Percentiles rank a stretch among this genome's conserved stretches.
Evolutionary conservation across 2,888 invertebrate genomes (phyloP).

Genomic region (Cartodere bifasciata): DNA sequence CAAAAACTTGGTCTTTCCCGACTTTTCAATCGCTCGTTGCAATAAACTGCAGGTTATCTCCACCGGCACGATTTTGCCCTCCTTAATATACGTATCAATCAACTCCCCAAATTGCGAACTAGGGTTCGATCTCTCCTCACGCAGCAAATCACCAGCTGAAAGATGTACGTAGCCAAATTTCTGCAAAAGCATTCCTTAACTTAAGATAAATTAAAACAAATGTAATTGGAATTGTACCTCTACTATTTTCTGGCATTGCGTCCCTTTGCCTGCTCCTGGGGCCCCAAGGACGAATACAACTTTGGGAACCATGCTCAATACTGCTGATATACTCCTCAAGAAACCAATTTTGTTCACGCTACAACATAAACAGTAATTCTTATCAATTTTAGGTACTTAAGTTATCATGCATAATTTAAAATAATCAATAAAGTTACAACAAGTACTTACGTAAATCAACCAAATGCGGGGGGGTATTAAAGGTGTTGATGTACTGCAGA

Average conservation of each 20-base stretch:
- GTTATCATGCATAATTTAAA: no score
- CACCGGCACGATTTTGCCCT: slow-evolving; percentile 95
- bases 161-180: slow-evolving; percentile 72
- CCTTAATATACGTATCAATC: slow-evolving; percentile 82
- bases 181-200: slow-evolving; percentile 5
- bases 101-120: slow-evolving; percentile 82
- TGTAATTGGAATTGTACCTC: slow-evolving; percentile 11
- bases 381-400: no score
- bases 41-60: slow-evolving; percentile 93
- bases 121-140: slow-evolving; percentile 77
- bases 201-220: slow-evolving; percentile 2
- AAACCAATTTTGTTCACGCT: no score
- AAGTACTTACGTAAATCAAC: no score
- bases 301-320: slow-evolving; percentile 37
- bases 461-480: no score
- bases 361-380: no score
- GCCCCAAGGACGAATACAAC: slow-evolving; percentile 96
- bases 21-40: slow-evolving; percentile 60
- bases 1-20: slow-evolving; percentile 61
- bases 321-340: no score
- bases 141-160: slow-evolving; percentile 85
- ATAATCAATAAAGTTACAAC: no score
- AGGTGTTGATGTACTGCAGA: no score
- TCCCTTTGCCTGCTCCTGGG: slow-evolving; percentile 97
- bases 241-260: slow-evolving; percentile 83